Evolutionary conservation across 2,888 invertebrate species (phyloP).

Genomic region (Poecilobothrus nobilitatus): DNA sequence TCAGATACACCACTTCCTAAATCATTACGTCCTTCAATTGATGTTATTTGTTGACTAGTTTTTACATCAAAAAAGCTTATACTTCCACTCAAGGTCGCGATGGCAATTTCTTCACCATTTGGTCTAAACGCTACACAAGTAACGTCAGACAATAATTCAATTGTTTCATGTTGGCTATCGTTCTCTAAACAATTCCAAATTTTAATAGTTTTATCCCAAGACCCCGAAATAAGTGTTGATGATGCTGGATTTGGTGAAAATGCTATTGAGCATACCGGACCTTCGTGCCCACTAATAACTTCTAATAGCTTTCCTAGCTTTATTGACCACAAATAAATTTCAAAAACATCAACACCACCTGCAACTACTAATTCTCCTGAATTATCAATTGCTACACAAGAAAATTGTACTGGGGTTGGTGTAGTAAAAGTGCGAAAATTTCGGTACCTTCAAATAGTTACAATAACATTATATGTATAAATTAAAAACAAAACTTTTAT

Average conservation of each 20-base stretch:
- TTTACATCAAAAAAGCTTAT: slow-evolving; percentile 71
- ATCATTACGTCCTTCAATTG: slow-evolving; percentile 84
- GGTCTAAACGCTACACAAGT: slow-evolving; percentile 79
- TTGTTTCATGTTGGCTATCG: slow-evolving; percentile 70
- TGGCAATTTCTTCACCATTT: slow-evolving; percentile 83
- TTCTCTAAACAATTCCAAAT: slow-evolving; percentile 87
- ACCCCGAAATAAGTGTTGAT: slow-evolving; percentile 72
- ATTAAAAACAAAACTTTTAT: background rate
- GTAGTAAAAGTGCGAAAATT: slow-evolving; percentile 96
- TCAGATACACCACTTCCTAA: slow-evolving; percentile 76
- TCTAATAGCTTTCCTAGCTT: slow-evolving; percentile 87
- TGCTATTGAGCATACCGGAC: slow-evolving; percentile 73
- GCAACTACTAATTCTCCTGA: slow-evolving; percentile 91
- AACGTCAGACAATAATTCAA: slow-evolving; percentile 70
- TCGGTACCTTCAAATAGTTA: slow-evolving; percentile 65
- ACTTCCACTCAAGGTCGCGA: slow-evolving; percentile 80
- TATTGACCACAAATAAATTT: slow-evolving; percentile 93
- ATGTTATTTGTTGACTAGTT: slow-evolving; percentile 60
- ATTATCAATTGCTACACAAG: slow-evolving; percentile 78
- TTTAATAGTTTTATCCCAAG: slow-evolving; percentile 90
- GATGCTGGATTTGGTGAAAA: slow-evolving; percentile 69
- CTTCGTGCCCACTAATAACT: slow-evolving; percentile 85
- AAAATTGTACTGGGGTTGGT: slow-evolving; percentile 84
- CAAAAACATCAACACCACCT: slow-evolving; percentile 89
- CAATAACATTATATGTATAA: background rate